A percentile compares a stretch with the other conserved stretches of the same genome.
phyloP scores from a whole-genome alignment of 2,888 invertebrate species.

The Ectropis crepuscularia region DNA sequence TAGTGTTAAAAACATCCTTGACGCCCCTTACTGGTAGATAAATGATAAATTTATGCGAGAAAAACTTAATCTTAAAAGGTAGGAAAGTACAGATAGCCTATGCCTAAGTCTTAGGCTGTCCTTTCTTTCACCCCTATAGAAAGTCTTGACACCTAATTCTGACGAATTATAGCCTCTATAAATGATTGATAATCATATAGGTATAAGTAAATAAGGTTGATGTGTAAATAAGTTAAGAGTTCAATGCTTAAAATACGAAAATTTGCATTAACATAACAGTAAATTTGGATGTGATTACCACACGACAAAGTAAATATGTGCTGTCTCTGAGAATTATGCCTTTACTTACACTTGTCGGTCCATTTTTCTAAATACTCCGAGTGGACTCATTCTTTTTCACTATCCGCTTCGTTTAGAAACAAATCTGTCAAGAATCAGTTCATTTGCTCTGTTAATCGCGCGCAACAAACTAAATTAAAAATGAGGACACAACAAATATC shows the following conservation, averaged over 20 bases:
- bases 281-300: too few relatives aligned
- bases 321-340: background rate
- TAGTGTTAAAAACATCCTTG: background rate
- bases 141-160: too few relatives aligned
- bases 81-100: background rate
- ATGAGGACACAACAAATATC: constrained; percentile 36
- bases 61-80: too few relatives aligned
- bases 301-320: background rate
- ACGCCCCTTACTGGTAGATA: background rate
- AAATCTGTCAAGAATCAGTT: constrained; percentile 28
- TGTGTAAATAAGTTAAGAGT: too few relatives aligned
- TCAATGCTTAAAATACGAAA: too few relatives aligned
- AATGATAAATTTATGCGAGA: background rate
- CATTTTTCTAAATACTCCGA: constrained; percentile 54
- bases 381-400: constrained; percentile 54
- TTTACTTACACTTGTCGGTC: constrained; percentile 57
- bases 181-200: too few relatives aligned
- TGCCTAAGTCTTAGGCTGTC: background rate
- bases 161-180: too few relatives aligned
- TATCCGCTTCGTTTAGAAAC: constrained; percentile 6
- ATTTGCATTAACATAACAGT: too few relatives aligned
- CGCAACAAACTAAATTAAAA: constrained; percentile 34
- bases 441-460: constrained; percentile 40
- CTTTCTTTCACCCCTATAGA: too few relatives aligned
- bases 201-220: too few relatives aligned